Percentiles rank a stretch among this genome's conserved stretches.
Evolutionary conservation across 2,113 vertebrate species (phyloP).

Genomic region (Helogale parvula): DNA sequence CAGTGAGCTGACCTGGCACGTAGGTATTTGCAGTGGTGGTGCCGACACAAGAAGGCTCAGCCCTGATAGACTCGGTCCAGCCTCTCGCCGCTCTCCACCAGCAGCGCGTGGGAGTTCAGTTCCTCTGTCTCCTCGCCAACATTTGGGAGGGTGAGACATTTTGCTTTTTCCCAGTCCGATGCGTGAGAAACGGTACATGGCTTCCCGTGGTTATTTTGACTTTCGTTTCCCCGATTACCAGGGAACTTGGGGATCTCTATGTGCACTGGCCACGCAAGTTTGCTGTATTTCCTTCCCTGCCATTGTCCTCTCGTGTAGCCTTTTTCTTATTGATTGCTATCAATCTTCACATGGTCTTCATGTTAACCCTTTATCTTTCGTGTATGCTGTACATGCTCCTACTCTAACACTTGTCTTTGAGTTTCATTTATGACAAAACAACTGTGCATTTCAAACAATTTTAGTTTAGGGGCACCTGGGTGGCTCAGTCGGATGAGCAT

Average conservation of each 20-base stretch:
- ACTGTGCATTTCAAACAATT: background rate
- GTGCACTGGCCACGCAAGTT: rapidly evolving
- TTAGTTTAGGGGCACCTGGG: background rate
- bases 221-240: background rate
- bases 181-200: background rate
- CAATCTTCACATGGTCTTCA: background rate
- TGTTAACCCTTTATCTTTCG: background rate
- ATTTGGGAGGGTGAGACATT: background rate
- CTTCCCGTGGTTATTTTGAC: background rate
- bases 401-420: background rate
- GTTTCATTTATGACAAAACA: background rate
- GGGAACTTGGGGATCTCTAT: background rate
- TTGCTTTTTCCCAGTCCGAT: background rate
- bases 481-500: too few species aligned
- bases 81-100: background rate
- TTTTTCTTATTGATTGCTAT: background rate
- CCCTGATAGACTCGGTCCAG: background rate
- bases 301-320: rapidly evolving
- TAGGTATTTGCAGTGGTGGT: rapidly evolving
- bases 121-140: background rate
- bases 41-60: rapidly evolving
- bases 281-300: background rate
- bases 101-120: background rate
- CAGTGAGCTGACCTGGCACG: background rate
- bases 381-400: background rate